These are phyloP conservation scores for Volucella inanis DNA, from an alignment of 2,888 invertebrate genomes.

Conservation along the genomic window DNA sequence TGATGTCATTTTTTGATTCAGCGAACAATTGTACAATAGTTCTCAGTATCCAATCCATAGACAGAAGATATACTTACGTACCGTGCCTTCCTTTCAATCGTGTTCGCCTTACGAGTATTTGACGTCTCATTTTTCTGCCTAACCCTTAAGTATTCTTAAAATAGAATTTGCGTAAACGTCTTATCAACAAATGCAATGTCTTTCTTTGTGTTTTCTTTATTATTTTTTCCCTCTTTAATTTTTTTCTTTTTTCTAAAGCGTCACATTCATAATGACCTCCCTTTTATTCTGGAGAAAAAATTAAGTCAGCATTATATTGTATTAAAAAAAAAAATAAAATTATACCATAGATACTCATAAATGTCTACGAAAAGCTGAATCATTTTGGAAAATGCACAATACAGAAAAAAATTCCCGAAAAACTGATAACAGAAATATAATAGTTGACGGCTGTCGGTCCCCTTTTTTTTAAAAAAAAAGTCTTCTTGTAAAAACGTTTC, in stretches of 20 bases:
- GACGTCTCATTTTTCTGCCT: slow-evolving; percentile 26
- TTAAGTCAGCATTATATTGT: background rate
- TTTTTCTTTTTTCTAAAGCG: slow-evolving; percentile 22
- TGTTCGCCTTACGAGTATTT: background rate
- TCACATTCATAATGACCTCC: slow-evolving; percentile 24
- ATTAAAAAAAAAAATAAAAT: background rate
- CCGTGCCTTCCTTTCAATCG: background rate
- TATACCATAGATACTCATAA: too few relatives aligned
- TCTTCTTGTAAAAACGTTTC: background rate
- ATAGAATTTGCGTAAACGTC: slow-evolving; percentile 57
- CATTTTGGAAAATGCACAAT: slow-evolving; percentile 30
- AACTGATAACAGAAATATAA: slow-evolving; percentile 25
- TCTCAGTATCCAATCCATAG: background rate
- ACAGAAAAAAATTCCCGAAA: slow-evolving; percentile 32
- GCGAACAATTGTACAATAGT: background rate
- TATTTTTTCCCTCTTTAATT: slow-evolving; percentile 1
- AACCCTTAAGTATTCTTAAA: slow-evolving; percentile 48
- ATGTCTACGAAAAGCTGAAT: slow-evolving; percentile 44
- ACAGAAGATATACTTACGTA: background rate
- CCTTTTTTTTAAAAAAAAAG: background rate
- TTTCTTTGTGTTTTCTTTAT: slow-evolving; percentile 4
- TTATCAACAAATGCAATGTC: slow-evolving; percentile 51
- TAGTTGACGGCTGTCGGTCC: slow-evolving; percentile 1
- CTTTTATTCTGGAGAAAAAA: slow-evolving; percentile 21
- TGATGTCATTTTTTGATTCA: slow-evolving; percentile 30